Evolutionary conservation across 2,888 invertebrate genomes (phyloP), one percentile per base, ranked within the genome.

Genomic region (Oligia fasciuncula): DNA sequence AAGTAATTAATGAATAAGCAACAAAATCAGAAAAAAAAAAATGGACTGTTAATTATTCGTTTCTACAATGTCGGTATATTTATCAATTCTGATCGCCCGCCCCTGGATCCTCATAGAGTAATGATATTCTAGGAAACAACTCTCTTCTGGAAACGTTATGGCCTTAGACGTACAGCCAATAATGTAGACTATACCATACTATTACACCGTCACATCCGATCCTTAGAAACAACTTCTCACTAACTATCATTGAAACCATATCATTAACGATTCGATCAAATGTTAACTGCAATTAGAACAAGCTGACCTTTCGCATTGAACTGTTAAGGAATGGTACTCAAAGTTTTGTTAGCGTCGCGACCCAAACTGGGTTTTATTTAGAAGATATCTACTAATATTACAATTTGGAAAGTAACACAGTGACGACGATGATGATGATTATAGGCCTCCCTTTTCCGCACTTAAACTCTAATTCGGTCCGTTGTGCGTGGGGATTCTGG

Each of bases 231-330:
- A 65, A 66, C 4, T 54, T 8, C 23, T 51, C 19, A 70, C 60
- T 71, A 80, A 80, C 46, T 68, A 71, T 57, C 40, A 71, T 46
- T 57, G 54, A 63, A 51, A 81, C 67, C 13, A 57, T 81, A n/a
- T 77, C 57, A 81, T 81, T 81, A 81, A 57, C 72, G n/a, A 49
- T 35, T 29, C 63, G 54, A 72, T 81, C 63, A 69, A 76, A 77
- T 77, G 71, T 23, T 81, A 60, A 69, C 72, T 63, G 67, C 68
- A 66, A 80, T 76, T 81, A 81, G 14, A 72, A 57, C 40, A 23
- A 19, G 35, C 19, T 81, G 13, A 81, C 81, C 81, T 81, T 81
- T 77, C 1, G 17, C 19, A 14, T n/a, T 62, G 14, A 72, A 71
- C 40, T 68, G 29, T 29, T 51, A 19, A 19, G n/a, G 0, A 65